Evolutionary conservation across 2,797 vertebrate species (phyloP).

Genomic region (Nyctalus aviator): DNA sequence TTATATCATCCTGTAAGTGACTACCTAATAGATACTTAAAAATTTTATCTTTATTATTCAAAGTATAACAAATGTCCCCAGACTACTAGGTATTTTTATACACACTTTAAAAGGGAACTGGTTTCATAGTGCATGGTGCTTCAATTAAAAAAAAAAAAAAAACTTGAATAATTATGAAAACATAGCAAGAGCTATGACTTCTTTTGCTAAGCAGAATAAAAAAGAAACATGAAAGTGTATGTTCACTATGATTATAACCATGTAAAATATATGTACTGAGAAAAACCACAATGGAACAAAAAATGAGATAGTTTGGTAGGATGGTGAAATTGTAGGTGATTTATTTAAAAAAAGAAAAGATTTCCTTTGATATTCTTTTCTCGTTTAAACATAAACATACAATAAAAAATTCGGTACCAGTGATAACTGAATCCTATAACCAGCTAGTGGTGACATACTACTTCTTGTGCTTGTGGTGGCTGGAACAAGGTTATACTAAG

Average conservation of each 20-base stretch:
- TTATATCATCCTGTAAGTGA: background rate
- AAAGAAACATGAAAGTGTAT: background rate
- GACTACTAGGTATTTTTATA: background rate
- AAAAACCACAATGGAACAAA: conserved; percentile 13
- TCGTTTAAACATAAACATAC: background rate
- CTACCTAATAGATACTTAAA: too few species aligned
- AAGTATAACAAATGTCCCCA: too few species aligned
- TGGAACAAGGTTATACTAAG: background rate
- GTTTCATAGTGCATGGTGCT: background rate
- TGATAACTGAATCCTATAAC: background rate
- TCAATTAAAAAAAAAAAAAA: conserved; percentile 1
- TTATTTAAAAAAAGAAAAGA: background rate
- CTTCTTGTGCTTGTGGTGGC: background rate
- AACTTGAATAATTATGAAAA: background rate
- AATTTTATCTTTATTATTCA: too few species aligned
- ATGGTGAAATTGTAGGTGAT: background rate
- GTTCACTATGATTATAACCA: background rate
- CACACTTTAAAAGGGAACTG: background rate
- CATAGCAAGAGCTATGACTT: background rate
- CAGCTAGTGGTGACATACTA: background rate
- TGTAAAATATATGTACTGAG: conserved; percentile 1
- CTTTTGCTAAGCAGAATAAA: conserved; percentile 14
- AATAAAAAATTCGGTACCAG: background rate
- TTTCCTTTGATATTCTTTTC: background rate
- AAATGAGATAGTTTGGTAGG: background rate